Base-by-base conservation (phyloP, 1,140 invertebrate species). In the Trichomalopsis sarcophagae region DNA sequence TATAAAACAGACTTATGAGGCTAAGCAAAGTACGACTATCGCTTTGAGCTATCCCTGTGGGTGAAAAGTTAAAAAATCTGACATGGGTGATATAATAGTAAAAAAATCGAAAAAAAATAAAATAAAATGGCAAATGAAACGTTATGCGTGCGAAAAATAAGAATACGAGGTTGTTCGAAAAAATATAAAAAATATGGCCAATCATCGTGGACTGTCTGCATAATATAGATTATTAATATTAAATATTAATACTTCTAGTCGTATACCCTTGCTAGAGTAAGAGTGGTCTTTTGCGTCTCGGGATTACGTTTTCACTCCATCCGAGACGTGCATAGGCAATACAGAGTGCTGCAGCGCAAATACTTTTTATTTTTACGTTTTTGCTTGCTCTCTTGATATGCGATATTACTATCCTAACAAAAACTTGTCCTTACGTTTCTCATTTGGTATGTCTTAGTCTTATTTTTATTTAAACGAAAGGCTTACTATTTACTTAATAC, bases 191-290 rank as follows among this genome's bases (percentile, higher is more conserved):
- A 87, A 86, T 88, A 89, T 91, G 91, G 90, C 92, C 91, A 91
- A 91, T 90, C 90, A 90, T 91, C 91, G 88, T 88, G 88, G 89
- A 91, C 89, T 90, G 90, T 91, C 89, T 91, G 90, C 85, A 90
- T 87, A 79, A 81, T 89, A 88, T 89, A 86, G 85, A 89, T 91
- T 88, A 91, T 92, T 91, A 92, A 91, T 90, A 89, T 91, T 92
- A 92, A 90, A 91, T 92, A 92, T 92, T 92, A 93, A 93, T 93
- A 93, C 92, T 93, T 92, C 92, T 93, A 93, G 91, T 93, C 92
- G 92, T 93, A 92, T 93, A 93, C 92, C 91, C 91, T 91, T 90
- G 88, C 87, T 91, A 92, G 92, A 93, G 92, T 92, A 92, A 91
- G 91, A 91, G 88, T 92, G 92, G 90, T 92, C 92, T 92, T 90